Base-by-base conservation (phyloP, 2,113 vertebrate genomes). In the Cyprinodon tularosa region DNA sequence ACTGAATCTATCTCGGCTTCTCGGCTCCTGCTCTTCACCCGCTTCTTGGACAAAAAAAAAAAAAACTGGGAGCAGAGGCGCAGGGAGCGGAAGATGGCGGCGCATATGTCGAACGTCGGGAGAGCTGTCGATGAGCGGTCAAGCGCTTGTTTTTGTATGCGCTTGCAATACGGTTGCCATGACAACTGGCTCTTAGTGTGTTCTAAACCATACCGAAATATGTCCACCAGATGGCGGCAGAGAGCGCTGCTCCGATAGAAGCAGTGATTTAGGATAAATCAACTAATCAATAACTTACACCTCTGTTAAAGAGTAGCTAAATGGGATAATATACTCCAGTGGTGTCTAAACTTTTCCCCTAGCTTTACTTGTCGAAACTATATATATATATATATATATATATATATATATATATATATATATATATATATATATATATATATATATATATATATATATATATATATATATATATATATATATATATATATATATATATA, bases 101-200 rank as follows among this genome's bases (percentile, higher is more conserved):
- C 95, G 95, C 89, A 86, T 77, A 72, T 88, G 84, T 84, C 62
- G 81, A 83, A 53, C 76, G 81, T 81, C 64, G 82, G 71, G n/a
- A 69, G 93, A 94, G 94, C 91, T 88, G 82, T 91, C 91, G 85
- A 86, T 80, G 91, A 42, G 72, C 76, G 80, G 81, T 77, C 78
- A 84, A 73, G 76, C 85, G 38, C 88, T 80, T 87, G 86, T 87
- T 92, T 92, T 88, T 89, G 86, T 89, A 68, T 75, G 87, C 83
- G 66, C 86, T 82, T 82, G 89, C 88, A 87, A 83, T 39, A 78
- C 88, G 80, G 92, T 94, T 93, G 77, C 89, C 83, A 92, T 92
- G 87, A 84, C 91, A 87, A 93, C 93, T 40, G 67, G 66, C 71
- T 74, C 74, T 12, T 15, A 2, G 62, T 84, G 78, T 71, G 50